A percentile compares a stretch with the other conserved stretches of the same genome.
phyloP scores from a whole-genome alignment of 2,113 vertebrate genomes.

The Neopipo cinnamomea region DNA sequence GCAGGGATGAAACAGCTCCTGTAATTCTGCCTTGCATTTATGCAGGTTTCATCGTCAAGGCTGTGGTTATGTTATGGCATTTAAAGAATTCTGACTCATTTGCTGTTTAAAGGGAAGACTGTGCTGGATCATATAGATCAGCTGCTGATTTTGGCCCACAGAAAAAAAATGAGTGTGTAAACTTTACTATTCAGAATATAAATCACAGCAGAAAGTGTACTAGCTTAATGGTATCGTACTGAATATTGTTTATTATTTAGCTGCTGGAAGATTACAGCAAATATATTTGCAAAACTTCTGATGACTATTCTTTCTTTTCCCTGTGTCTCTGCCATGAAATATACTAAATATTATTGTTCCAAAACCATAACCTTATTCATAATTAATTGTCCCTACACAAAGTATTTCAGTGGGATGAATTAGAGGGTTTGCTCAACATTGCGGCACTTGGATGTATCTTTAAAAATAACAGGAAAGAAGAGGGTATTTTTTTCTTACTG shows the following conservation, averaged over 20 bases:
- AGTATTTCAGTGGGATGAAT: background rate
- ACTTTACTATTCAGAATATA: background rate
- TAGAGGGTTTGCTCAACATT: background rate
- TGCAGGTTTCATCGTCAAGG: background rate
- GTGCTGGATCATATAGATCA: background rate
- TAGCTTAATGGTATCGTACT: background rate
- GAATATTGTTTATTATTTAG: background rate
- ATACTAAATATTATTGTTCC: background rate
- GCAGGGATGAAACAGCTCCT: background rate
- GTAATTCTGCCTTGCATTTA: background rate
- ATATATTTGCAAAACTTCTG: background rate
- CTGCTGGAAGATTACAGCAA: background rate
- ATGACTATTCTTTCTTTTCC: background rate
- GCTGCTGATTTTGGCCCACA: background rate
- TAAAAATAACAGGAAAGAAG: background rate
- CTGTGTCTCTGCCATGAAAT: background rate
- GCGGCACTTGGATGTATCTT: background rate
- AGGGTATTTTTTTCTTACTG: background rate
- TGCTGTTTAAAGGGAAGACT: background rate
- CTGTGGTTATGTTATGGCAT: background rate
- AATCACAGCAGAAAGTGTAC: background rate
- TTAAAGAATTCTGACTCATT: constrained; percentile 5
- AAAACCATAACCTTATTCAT: background rate
- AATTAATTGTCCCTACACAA: background rate
- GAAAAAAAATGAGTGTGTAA: background rate